Conservation (phyloP, 1,140 invertebrate species). For the Hyphantria cunea region DNA sequence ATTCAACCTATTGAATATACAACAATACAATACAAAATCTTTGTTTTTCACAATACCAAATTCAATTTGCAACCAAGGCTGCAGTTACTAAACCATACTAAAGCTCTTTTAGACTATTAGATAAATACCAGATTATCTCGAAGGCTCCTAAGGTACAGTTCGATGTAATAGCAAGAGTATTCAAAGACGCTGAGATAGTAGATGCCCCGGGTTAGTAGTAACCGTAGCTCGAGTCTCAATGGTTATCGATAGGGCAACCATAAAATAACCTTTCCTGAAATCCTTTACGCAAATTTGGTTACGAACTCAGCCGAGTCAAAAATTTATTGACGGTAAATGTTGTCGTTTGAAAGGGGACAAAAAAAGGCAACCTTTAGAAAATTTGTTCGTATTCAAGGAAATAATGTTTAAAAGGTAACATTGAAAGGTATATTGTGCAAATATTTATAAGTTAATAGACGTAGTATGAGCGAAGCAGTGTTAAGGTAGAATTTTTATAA, state of each 20-base stretch:
- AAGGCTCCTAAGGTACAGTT: conserved; percentile 1
- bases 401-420: not conserved
- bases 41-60: no score
- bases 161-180: not conserved
- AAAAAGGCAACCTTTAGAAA: conserved; percentile 15
- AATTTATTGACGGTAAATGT: conserved; percentile 19
- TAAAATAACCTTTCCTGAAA: conserved; percentile 28
- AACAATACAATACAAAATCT: no score
- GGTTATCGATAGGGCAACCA: conserved; percentile 37
- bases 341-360: conserved; percentile 15
- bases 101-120: not conserved
- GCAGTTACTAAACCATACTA: no score
- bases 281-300: conserved; percentile 18
- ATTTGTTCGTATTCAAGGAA: conserved; percentile 9
- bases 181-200: not conserved
- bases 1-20: no score
- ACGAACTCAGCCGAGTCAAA: not conserved
- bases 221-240: conserved; percentile 4
- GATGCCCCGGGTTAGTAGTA: not conserved
- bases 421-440: no score
- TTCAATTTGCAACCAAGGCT: no score
- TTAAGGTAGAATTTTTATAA: no score
- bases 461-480: no score
- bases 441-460: no score
- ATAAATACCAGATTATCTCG: not conserved